Evolutionary conservation across 2,113 vertebrate species (phyloP).

Genomic region (Paedocypris sp.): DNA sequence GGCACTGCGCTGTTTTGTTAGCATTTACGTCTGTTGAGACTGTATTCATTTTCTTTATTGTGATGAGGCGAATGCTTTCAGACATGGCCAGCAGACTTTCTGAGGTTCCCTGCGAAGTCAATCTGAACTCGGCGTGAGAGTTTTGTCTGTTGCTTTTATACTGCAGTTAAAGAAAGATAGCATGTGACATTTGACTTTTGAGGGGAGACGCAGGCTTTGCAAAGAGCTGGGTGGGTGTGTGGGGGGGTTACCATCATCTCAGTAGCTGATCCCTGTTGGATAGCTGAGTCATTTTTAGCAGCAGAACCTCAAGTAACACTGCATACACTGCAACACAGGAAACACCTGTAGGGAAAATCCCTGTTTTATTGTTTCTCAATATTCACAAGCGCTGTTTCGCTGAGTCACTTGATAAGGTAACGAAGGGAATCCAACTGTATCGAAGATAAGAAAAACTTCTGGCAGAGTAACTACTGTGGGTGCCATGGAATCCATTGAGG

Average conservation of each 20-base stretch:
- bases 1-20: too few species aligned
- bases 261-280: slow-evolving; percentile 47
- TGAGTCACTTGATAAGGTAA: too few species aligned
- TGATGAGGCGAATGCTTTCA: not conserved
- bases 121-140: slow-evolving; percentile 5
- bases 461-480: too few species aligned
- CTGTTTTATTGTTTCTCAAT: not conserved
- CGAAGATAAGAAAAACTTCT: too few species aligned
- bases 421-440: too few species aligned
- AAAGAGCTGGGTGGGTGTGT: too few species aligned
- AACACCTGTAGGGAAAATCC: slow-evolving; percentile 34
- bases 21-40: not conserved
- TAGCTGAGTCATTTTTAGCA: slow-evolving; percentile 58
- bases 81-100: not conserved
- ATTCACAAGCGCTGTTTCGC: not conserved
- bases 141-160: slow-evolving; percentile 38
- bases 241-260: slow-evolving; percentile 31
- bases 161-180: slow-evolving; percentile 44
- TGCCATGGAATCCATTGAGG: too few species aligned
- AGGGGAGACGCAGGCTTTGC: slow-evolving; percentile 41
- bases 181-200: slow-evolving; percentile 64
- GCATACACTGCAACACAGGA: slow-evolving; percentile 42
- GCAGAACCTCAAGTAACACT: slow-evolving; percentile 52
- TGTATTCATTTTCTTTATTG: not conserved
- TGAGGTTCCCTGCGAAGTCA: not conserved